Base-by-base conservation (phyloP, 2,797 vertebrate species). In the Malacoctenus gilli region DNA sequence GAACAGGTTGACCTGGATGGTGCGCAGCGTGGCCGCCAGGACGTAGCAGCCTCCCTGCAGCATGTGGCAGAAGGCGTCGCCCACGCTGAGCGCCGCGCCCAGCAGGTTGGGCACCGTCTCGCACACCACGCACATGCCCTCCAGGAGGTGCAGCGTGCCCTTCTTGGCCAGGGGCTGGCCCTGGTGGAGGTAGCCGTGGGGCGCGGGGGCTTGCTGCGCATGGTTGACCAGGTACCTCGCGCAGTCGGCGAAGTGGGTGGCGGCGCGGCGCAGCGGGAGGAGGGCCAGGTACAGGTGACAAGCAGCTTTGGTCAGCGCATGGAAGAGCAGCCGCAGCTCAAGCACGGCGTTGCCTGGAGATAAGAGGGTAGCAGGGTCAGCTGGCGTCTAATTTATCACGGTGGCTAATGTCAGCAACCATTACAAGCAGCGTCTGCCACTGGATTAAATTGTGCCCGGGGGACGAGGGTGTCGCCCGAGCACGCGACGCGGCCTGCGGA, bases 211-310 rank as follows among this genome's bases (percentile, higher is more conserved):
- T 2, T 82, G 73, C 56, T 87, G 83, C 49, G 51, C 64, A 43
- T 79, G 49, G 47, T 8, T 79, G 47, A 75, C 1, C 46, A 83
- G 49, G 56, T 78, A 55, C 5, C 80, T 25, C 0, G 28, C 70
- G 15, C 82, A 66, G 72, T 82, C 84, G 36, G 51, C 38, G 37
- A 89, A 80, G 78, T 89, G 87, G 16, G 57, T n/a, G 35, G 19
- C 52, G 9, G 86, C 88, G 1, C 79, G 59, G 51, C 88, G 89
- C 75, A 90, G 76, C 19, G 75, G 83, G 59, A 91, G 79, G 42
- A 90, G 47, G 13, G 82, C 89, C 80, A 91, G 82, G 77, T 91
- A 91, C 67, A 92, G 72, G 85, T 91, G 89, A 47, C 88, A 91
- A 56, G 77, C 71, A 0, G 83, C 86, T 80, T 88, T 87, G 51